Conservation (phyloP, 53 echinoderm and acorn worm genomes). For the Temnopleurus reevesii region DNA sequence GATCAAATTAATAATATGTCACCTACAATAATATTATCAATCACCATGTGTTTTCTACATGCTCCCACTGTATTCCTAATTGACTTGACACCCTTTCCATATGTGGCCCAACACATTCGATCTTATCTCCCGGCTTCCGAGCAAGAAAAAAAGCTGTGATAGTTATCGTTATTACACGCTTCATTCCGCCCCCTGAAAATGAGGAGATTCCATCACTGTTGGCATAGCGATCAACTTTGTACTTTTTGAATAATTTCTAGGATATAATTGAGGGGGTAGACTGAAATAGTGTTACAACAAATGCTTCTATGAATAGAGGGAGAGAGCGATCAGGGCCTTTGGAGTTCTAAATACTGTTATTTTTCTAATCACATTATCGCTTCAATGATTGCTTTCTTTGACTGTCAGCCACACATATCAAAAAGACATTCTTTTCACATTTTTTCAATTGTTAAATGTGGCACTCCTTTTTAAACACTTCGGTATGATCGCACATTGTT, state of each 20-base stretch:
- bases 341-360: neutral
- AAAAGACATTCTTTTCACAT: neutral
- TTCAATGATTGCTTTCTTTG: neutral
- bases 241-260: neutral
- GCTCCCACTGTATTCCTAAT: neutral
- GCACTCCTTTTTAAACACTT: neutral
- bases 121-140: neutral
- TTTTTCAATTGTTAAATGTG: neutral
- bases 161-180: neutral
- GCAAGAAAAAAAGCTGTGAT: slow-evolving; percentile 3
- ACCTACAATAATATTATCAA: slow-evolving; percentile 35
- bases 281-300: neutral
- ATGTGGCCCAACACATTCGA: slow-evolving; percentile 30
- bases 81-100: slow-evolving; percentile 16
- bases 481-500: neutral
- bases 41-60: neutral
- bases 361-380: neutral
- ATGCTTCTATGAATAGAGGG: neutral
- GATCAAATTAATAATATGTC: too few relatives aligned
- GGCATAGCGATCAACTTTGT: slow-evolving; percentile 31
- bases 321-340: too few relatives aligned
- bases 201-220: slow-evolving; percentile 46
- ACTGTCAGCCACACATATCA: neutral
- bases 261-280: neutral
- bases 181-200: slow-evolving; percentile 20